Conservation (phyloP, 2,113 vertebrate species). For the Sardina pilchardus region DNA sequence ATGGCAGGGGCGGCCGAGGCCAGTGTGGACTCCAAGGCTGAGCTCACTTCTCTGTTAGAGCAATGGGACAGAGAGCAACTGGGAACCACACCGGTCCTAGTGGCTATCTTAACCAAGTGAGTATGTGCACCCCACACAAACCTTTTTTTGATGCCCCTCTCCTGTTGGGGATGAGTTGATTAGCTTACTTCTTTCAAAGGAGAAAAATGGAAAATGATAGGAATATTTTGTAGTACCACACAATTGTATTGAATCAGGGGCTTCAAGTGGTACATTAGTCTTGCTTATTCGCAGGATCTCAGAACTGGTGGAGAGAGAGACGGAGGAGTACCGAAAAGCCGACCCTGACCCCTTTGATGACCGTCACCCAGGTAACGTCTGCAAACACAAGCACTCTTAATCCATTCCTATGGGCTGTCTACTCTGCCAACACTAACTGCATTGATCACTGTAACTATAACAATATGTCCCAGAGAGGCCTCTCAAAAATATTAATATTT, state of each 20-base stretch:
- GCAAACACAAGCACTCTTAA: too few relatives aligned
- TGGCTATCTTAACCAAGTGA: conserved; percentile 91
- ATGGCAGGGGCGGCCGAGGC: conserved; percentile 79
- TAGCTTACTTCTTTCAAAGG: background rate
- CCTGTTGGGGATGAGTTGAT: background rate
- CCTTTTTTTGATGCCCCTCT: background rate
- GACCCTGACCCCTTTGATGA: conserved; percentile 99
- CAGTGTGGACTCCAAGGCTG: conserved; percentile 96
- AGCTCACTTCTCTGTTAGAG: conserved; percentile 93
- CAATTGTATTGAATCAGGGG: background rate
- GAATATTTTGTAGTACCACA: background rate
- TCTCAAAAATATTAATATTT: too few relatives aligned
- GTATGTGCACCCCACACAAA: background rate
- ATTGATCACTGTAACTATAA: too few relatives aligned
- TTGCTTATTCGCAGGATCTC: conserved; percentile 80
- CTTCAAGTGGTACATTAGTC: background rate
- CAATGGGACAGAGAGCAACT: conserved; percentile 97
- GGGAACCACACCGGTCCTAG: conserved; percentile 87
- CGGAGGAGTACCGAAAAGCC: conserved; percentile 96
- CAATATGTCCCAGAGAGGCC: too few relatives aligned
- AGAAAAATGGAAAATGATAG: background rate
- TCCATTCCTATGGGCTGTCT: too few relatives aligned
- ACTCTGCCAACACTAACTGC: too few relatives aligned
- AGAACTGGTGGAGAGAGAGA: conserved; percentile 95
- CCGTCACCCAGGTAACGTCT: conserved; percentile 86